Evolutionary conservation across 2,888 invertebrate species (phyloP).

Genomic region (Endomychus coccineus): DNA sequence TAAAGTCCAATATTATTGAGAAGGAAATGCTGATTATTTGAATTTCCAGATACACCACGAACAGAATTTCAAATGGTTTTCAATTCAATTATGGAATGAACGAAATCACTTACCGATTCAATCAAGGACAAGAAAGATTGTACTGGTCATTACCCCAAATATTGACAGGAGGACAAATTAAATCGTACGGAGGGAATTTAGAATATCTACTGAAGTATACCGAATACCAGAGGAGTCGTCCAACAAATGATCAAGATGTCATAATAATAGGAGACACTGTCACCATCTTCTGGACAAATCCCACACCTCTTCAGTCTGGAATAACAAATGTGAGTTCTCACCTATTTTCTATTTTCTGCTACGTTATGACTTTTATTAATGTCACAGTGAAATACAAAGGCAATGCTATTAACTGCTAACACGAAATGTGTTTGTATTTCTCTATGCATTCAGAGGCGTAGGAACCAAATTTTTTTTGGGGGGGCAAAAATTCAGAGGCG

Average conservation of each 20-base stretch:
- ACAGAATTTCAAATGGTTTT: conserved; percentile 46
- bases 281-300: conserved; percentile 69
- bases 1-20: no score
- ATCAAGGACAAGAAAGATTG: conserved; percentile 46
- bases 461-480: no score
- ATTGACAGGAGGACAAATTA: conserved; percentile 67
- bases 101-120: conserved; percentile 54
- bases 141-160: conserved; percentile 71
- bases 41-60: conserved; percentile 14
- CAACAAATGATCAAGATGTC: conserved; percentile 68
- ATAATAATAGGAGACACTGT: conserved; percentile 72
- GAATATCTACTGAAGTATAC: conserved; percentile 67
- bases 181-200: conserved; percentile 81
- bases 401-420: no score
- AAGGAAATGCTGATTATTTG: no score
- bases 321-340: conserved; percentile 52
- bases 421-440: no score
- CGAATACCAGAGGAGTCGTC: conserved; percentile 44
- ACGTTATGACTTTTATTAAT: no score
- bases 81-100: conserved; percentile 50
- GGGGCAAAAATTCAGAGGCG: no score
- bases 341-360: no score
- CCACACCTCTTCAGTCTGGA: conserved; percentile 49
- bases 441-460: no score
- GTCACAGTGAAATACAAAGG: no score